Percentiles rank a stretch among this genome's conserved stretches.
Evolutionary conservation across 2,888 invertebrate genomes (phyloP).

Genomic region (Aplocera efformata): DNA sequence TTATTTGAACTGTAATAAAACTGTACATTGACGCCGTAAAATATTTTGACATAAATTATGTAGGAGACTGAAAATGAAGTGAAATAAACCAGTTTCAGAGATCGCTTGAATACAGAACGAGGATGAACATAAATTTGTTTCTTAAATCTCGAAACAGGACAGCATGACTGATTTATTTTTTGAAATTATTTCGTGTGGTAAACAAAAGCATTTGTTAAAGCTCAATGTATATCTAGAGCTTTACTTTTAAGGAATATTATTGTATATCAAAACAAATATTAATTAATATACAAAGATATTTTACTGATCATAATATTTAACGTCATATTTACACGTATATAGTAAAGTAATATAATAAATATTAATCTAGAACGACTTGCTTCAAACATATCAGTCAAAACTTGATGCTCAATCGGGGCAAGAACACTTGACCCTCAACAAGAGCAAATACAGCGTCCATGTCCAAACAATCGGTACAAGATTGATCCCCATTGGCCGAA

Average conservation of each 20-base stretch:
- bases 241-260: no score
- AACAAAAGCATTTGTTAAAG: no score
- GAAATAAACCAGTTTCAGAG: slow-evolving; percentile 12
- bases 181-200: background rate
- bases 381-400: background rate
- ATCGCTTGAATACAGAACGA: slow-evolving; percentile 10
- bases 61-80: slow-evolving; percentile 15
- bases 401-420: slow-evolving; percentile 7
- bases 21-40: slow-evolving; percentile 18
- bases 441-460: slow-evolving; percentile 59
- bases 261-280: no score
- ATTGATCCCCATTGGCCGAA: slow-evolving; percentile 53
- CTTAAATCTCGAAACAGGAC: slow-evolving; percentile 7
- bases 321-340: no score
- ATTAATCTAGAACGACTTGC: no score
- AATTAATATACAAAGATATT: no score
- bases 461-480: slow-evolving; percentile 64
- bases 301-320: no score
- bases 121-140: slow-evolving; percentile 13
- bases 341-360: no score
- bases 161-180: slow-evolving; percentile 7
- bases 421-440: slow-evolving; percentile 2
- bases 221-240: no score
- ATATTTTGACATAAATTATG: slow-evolving; percentile 19
- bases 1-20: slow-evolving; percentile 30